Percentiles rank a stretch among this genome's conserved stretches.
Evolutionary conservation across 2,797 vertebrate species (phyloP).

Genomic region (Typhlichthys eigenmanni): DNA sequence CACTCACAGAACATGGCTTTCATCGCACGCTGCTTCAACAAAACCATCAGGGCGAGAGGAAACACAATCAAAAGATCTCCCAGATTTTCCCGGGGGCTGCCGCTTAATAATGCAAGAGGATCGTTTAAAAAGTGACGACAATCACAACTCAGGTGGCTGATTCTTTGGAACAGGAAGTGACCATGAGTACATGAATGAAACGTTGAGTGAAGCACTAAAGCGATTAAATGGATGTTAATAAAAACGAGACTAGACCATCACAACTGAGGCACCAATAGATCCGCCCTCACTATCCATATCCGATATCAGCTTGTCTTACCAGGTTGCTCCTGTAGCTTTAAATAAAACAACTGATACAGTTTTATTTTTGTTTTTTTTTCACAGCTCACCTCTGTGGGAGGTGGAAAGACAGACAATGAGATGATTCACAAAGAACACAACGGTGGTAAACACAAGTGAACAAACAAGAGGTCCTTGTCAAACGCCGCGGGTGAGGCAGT

Average conservation of each 20-base stretch:
- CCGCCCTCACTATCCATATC: conserved; percentile 44
- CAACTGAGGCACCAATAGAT: conserved; percentile 23
- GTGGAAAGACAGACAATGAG: conserved; percentile 10
- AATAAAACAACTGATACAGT: conserved; percentile 6
- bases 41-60: conserved; percentile 41
- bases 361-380: not conserved
- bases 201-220: not conserved
- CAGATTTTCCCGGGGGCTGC: conserved; percentile 33
- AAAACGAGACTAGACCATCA: not conserved
- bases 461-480: conserved; percentile 42
- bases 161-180: not conserved
- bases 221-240: conserved; percentile 4
- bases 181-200: conserved; percentile 1
- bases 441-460: conserved; percentile 37
- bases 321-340: conserved; percentile 28
- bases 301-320: conserved; percentile 38
- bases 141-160: conserved; percentile 22
- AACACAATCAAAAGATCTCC: conserved; percentile 34
- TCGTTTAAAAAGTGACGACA: conserved; percentile 38
- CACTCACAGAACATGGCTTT: conserved; percentile 56
- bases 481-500: conserved; percentile 66
- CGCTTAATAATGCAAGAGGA: conserved; percentile 27
- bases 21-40: conserved; percentile 47
- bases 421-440: conserved; percentile 54
- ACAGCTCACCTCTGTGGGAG: conserved; percentile 13